These are phyloP conservation scores for Drosophila mimetica DNA, from an alignment of 2,888 invertebrate species.

Conservation along the genomic window DNA sequence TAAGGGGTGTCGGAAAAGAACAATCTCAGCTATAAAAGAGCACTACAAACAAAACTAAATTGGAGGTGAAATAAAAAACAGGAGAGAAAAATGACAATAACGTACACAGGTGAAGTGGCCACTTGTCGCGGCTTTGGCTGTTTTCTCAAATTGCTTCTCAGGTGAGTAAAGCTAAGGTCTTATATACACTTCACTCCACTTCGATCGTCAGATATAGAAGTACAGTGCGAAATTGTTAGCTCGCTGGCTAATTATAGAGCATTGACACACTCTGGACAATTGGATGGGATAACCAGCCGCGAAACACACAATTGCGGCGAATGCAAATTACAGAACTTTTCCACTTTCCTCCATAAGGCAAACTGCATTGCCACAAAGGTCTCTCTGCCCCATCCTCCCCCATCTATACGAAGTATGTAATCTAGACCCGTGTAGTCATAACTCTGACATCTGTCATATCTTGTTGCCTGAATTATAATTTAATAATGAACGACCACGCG, in stretches of 20 bases:
- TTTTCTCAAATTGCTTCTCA: slow-evolving; percentile 92
- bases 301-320: slow-evolving; percentile 48
- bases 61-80: slow-evolving; percentile 25
- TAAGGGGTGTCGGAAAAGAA: slow-evolving; percentile 13
- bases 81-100: slow-evolving; percentile 89
- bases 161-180: slow-evolving; percentile 85
- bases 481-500: slow-evolving; percentile 49
- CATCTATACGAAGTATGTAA: slow-evolving; percentile 36
- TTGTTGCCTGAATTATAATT: slow-evolving; percentile 72
- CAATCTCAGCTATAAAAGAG: slow-evolving; percentile 26
- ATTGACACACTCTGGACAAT: slow-evolving; percentile 53
- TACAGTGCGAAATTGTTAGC: slow-evolving; percentile 41
- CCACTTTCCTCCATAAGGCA: slow-evolving; percentile 26
- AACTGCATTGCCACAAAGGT: slow-evolving; percentile 32
- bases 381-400: slow-evolving; percentile 7
- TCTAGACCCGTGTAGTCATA: slow-evolving; percentile 47
- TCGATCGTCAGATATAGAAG: slow-evolving; percentile 6
- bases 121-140: slow-evolving; percentile 94
- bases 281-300: slow-evolving; percentile 25
- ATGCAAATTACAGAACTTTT: slow-evolving; percentile 63
- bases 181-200: slow-evolving; percentile 19
- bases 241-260: slow-evolving; percentile 61
- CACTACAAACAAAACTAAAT: slow-evolving; percentile 16
- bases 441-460: slow-evolving; percentile 70
- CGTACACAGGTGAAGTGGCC: slow-evolving; percentile 94